Conservation (phyloP, 2,888 invertebrate species). For the Melitaea athalia region DNA sequence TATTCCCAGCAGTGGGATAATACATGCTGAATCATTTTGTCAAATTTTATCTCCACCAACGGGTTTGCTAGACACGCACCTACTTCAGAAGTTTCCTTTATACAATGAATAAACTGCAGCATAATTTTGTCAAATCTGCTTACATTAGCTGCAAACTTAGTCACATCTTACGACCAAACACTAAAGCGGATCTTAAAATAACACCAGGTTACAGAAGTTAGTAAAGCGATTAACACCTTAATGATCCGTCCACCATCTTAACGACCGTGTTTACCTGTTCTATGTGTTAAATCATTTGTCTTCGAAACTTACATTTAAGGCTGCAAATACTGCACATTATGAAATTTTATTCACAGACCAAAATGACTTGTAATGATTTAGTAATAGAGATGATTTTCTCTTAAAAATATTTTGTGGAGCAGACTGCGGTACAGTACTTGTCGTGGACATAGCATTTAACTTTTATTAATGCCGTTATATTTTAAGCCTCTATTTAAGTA, state of each 20-base stretch:
- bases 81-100: no score
- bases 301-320: slow-evolving; percentile 8
- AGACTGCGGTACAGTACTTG: not conserved
- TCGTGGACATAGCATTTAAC: slow-evolving; percentile 19
- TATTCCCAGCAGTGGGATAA: no score
- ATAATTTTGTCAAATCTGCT: not conserved
- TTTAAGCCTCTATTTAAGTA: slow-evolving; percentile 27
- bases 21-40: no score
- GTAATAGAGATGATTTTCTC: not conserved
- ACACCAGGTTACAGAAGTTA: slow-evolving; percentile 22
- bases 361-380: not conserved
- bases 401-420: not conserved
- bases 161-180: not conserved
- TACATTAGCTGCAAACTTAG: not conserved
- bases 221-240: slow-evolving; percentile 33
- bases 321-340: not conserved
- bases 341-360: not conserved
- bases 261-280: slow-evolving; percentile 32
- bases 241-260: slow-evolving; percentile 34
- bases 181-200: slow-evolving; percentile 21
- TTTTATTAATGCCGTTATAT: slow-evolving; percentile 23
- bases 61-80: no score
- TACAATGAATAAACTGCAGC: no score
- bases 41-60: no score
- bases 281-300: slow-evolving; percentile 28